Evolutionary conservation across 2,888 invertebrate species (phyloP).

Genomic region (Sarcophaga variegata): DNA sequence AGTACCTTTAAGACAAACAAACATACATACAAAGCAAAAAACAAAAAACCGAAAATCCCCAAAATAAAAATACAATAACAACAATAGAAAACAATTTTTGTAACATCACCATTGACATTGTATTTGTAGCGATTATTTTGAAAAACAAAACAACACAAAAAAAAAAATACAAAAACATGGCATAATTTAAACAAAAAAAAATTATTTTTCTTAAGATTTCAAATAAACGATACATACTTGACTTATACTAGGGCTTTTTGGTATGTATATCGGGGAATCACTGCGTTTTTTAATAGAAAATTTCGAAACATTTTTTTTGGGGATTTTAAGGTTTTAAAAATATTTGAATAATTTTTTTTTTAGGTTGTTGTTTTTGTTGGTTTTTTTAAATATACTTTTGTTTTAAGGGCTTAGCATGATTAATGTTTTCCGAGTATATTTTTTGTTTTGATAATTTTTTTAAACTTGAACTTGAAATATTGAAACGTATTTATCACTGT

Average conservation of each 20-base stretch:
- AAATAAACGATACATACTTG: neutral
- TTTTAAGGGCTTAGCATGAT: neutral
- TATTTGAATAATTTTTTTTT: neutral
- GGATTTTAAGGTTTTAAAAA: neutral
- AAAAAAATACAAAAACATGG: neutral
- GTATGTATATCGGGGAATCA: too few relatives aligned
- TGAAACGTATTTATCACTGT: neutral
- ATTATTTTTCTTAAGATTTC: neutral
- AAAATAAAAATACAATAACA: neutral
- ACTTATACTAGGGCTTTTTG: too few relatives aligned
- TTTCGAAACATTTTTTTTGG: neutral
- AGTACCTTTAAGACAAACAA: neutral
- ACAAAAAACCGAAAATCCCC: too few relatives aligned
- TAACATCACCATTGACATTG: constrained; percentile 30
- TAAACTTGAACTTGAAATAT: constrained; percentile 27
- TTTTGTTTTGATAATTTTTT: neutral
- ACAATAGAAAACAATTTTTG: neutral
- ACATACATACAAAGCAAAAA: neutral
- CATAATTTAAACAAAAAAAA: neutral
- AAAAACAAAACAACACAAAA: neutral
- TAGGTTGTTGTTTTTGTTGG: neutral
- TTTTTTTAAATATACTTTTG: neutral
- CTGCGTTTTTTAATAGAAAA: neutral
- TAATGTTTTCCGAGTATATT: neutral
- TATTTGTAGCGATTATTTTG: neutral